phyloP scores from a whole-genome alignment of 1,140 invertebrate genomes.

The Cydia fagiglandana region DNA sequence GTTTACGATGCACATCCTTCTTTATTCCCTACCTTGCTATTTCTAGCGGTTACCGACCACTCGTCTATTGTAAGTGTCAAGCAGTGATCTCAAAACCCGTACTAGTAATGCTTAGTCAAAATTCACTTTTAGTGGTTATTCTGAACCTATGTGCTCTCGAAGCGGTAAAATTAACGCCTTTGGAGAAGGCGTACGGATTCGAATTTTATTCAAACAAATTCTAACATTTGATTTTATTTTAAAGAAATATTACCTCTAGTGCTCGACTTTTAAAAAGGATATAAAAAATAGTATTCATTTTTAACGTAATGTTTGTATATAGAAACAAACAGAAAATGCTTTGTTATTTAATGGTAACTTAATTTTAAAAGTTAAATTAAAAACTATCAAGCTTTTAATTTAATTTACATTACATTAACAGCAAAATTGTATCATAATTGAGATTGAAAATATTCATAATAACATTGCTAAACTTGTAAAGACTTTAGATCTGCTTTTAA shows the following conservation, averaged over 20 bases:
- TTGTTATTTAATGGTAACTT: not conserved
- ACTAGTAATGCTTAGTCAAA: not conserved
- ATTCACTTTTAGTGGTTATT: not conserved
- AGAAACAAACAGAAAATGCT: not conserved
- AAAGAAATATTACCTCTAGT: conserved; percentile 15
- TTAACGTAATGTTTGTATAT: not conserved
- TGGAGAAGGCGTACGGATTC: conserved; percentile 41
- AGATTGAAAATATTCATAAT: no score
- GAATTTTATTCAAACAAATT: conserved; percentile 36
- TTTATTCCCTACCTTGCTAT: conserved; percentile 53
- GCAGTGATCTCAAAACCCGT: not conserved
- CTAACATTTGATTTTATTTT: conserved; percentile 24
- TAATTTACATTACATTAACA: no score
- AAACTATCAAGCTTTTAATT: no score
- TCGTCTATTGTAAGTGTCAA: not conserved
- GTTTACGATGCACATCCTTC: conserved; percentile 67
- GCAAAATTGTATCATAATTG: no score
- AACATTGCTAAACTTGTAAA: no score
- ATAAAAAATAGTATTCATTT: no score
- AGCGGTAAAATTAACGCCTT: not conserved
- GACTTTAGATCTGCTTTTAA: no score
- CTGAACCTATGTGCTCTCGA: not conserved
- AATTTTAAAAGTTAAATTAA: no score
- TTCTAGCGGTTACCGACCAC: not conserved
- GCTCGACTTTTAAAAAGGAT: not conserved